phyloP scores from a whole-genome alignment of 2,888 invertebrate species.

The Chrysopilus asiliformis region DNA sequence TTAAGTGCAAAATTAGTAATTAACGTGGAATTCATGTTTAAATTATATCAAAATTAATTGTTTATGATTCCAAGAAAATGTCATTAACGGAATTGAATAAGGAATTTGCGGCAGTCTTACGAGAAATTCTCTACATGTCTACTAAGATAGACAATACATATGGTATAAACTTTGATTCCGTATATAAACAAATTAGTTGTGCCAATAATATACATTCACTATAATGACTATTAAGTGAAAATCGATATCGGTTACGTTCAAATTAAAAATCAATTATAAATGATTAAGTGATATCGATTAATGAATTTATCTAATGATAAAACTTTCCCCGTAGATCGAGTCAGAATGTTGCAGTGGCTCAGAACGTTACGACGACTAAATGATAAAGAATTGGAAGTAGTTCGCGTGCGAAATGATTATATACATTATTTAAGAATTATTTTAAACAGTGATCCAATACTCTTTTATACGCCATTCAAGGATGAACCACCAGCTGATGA shows the following conservation, averaged over 20 bases:
- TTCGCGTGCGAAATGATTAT: constrained; percentile 40
- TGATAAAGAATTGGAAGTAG: constrained; percentile 34
- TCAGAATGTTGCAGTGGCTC: constrained; percentile 41
- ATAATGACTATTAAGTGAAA: no score
- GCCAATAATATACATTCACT: no score
- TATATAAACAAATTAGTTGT: no score
- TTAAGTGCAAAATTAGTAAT: no score
- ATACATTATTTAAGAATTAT: constrained; percentile 40
- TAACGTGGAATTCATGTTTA: no score
- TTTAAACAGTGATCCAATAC: constrained; percentile 35
- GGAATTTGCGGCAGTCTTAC: constrained; percentile 11
- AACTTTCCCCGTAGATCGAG: constrained; percentile 33
- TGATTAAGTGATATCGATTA: background rate
- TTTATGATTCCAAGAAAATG: no score
- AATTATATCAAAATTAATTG: no score
- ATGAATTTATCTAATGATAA: background rate
- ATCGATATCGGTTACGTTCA: no score
- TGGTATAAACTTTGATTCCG: no score
- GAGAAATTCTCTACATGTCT: constrained; percentile 14
- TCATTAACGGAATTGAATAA: constrained; percentile 11
- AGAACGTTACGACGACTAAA: constrained; percentile 36
- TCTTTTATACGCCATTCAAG: constrained; percentile 37
- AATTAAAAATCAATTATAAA: no score
- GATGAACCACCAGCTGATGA: constrained; percentile 33
- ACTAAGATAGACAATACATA: constrained; percentile 12